Evolutionary conservation across 2,113 vertebrate genomes (phyloP), one percentile per base, ranked within the genome.

Genomic region (Phyllostomus discolor): DNA sequence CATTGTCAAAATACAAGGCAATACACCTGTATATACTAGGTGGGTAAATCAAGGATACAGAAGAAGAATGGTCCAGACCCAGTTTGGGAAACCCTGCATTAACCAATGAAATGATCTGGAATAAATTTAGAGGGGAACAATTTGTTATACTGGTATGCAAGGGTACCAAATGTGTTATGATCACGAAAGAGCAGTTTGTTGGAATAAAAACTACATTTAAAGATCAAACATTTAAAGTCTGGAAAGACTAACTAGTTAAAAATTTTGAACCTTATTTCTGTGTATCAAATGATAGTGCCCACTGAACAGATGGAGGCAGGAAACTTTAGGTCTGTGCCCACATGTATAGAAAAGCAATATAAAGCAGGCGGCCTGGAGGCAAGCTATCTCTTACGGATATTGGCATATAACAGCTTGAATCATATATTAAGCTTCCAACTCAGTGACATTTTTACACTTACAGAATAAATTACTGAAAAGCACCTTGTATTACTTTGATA

Each of bases 111-210:
- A 87, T 75, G 12, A 82, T 70, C 43, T 80, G 50, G 67, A 81
- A 92, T 94, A 94, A 94, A 85, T 73, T 73, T 43, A 78, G 28
- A 82, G 73, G 20, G 26, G 62, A 95, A 82, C 12, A 14, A 66
- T 96, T 95, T 95, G 92, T 90, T 96, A 82, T 50, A 59, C 38
- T 70, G 33, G 79, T 93, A 66, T 22, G 35, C 82, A 76, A 69
- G 86, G 79, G 69, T 96, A 94, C 66, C 33, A 91, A 90, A 97
- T 96, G 91, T 96, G 90, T 96, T 89, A 91, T 87, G 93, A 96
- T 97, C 94, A 96, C 2, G 97, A 97, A 98, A 98, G 94, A 97
- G 96, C 97, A 98, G 94, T 97, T 98, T 97, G 95, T 97, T 97
- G 93, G 95, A 97, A 97, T 96, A 95, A 96, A 97, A 97, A 86